These are phyloP conservation scores for Vanessa atalanta DNA, from an alignment of 1,140 invertebrate genomes.

Conservation along the genomic window DNA sequence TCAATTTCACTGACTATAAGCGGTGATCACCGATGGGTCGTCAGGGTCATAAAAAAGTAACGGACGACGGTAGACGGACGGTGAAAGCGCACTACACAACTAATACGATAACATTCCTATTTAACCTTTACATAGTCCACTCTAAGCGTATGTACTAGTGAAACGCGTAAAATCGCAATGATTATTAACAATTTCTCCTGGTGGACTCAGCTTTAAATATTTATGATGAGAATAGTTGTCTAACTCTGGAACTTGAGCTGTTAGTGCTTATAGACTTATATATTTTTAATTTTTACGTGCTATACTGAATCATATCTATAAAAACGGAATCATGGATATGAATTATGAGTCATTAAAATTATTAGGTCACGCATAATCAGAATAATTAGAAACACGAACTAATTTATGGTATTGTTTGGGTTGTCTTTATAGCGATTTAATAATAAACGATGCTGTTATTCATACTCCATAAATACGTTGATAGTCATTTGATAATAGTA, in stretches of 20 bases:
- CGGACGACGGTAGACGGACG: conserved; percentile 7
- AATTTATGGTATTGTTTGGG: too few relatives aligned
- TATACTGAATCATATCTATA: neutral
- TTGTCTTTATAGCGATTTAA: neutral
- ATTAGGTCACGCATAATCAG: neutral
- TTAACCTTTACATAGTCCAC: neutral
- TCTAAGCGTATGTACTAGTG: neutral
- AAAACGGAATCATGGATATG: neutral
- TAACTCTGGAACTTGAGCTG: too few relatives aligned
- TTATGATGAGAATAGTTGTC: too few relatives aligned
- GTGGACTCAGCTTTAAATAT: too few relatives aligned
- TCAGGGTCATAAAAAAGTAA: conserved; percentile 26
- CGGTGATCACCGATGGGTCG: conserved; percentile 13
- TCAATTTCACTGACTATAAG: conserved; percentile 12
- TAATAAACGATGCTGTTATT: neutral
- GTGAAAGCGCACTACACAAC: conserved; percentile 21
- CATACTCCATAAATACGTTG: neutral
- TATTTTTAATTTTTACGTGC: neutral
- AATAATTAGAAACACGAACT: neutral
- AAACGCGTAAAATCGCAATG: neutral
- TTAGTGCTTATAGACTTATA: too few relatives aligned
- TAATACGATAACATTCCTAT: neutral
- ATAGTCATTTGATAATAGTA: neutral
- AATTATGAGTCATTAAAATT: conserved; percentile 5
- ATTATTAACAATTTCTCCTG: too few relatives aligned